These are phyloP conservation scores for Ophion slaviceki DNA, from an alignment of 2,888 invertebrate species.

Conservation along the genomic window DNA sequence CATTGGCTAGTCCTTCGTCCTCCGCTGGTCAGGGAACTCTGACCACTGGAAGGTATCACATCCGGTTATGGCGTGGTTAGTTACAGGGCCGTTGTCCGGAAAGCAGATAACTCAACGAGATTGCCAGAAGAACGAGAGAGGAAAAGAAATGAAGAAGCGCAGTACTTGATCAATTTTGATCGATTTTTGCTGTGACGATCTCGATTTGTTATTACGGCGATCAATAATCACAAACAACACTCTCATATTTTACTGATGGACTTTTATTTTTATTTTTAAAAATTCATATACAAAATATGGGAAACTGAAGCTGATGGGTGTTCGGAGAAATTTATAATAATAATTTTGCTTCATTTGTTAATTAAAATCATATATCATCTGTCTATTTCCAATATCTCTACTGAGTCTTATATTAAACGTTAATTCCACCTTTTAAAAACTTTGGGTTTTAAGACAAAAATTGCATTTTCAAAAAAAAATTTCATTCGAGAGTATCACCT, in stretches of 20 bases:
- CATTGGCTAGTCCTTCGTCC: conserved; percentile 60
- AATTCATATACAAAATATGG: neutral
- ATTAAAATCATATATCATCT: too few species aligned
- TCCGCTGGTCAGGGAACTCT: conserved; percentile 45
- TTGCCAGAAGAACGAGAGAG: conserved; percentile 18
- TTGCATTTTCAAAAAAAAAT: too few species aligned
- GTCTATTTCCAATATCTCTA: too few species aligned
- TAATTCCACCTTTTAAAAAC: too few species aligned
- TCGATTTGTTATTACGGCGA: neutral
- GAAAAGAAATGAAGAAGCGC: conserved; percentile 26
- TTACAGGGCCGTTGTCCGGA: conserved; percentile 78
- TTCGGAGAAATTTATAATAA: too few species aligned
- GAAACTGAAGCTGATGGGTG: too few species aligned
- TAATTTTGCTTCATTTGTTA: too few species aligned
- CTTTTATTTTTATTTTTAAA: neutral
- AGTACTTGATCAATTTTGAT: conserved; percentile 30
- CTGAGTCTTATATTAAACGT: too few species aligned
- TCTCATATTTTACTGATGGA: neutral
- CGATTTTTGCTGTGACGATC: neutral
- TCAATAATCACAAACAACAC: neutral
- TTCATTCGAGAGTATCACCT: too few species aligned
- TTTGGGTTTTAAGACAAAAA: too few species aligned
- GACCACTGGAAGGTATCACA: conserved; percentile 41
- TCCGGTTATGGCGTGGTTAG: conserved; percentile 67
- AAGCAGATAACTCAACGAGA: conserved; percentile 71